Evolutionary conservation across 2,797 vertebrate species (phyloP), one percentile per base, ranked within the genome.

Genomic region (Zenarchopterus dispar): DNA sequence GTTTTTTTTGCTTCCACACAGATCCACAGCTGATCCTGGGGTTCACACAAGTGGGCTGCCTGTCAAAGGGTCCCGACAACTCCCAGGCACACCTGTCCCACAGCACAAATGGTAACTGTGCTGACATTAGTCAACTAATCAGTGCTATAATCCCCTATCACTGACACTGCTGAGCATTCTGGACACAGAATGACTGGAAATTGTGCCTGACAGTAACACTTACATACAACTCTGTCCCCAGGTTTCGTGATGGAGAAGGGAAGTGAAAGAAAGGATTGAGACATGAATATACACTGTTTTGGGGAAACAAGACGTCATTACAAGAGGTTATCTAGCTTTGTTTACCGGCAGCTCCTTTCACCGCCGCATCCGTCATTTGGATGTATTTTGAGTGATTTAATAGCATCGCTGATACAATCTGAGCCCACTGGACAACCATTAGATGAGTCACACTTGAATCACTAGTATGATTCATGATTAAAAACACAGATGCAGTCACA

Each of bases 401-500:
- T 33, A 31, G 23, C 41, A 36, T n/a, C 43, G 48, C 45, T 56
- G 58, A 70, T 57, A 58, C 26, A 26, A 41, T 18, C n/a, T 24
- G 56, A 66, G 56, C 43, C 54, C 18, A 2, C 31, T 31, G 55
- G 64, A 63, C 42, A 17, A 57, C 9, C 39, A 19, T 23, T 33
- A n/a, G 54, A 68, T 83, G 81, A 84, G 75, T 86, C 84, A 82
- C 55, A 15, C 31, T 24, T 87, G 75, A 88, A 57, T 86, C 80
- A 87, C 53, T 71, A 0, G 23, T 33, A 45, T 83, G 81, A 88
- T 62, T 84, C 74, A 81, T 8, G 33, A 61, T 51, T 52, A 62
- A 64, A 81, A 70, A 62, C 59, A 75, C 65, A 79, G 78, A 58
- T 49, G 60, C 62, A 54, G 56, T 18, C 6, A 9, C 31, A 64